A percentile compares a stretch with the other conserved stretches of the same genome.
These are phyloP conservation scores for Cetonia aurata DNA, from an alignment of 2,888 invertebrate species.

Conservation along the genomic window DNA sequence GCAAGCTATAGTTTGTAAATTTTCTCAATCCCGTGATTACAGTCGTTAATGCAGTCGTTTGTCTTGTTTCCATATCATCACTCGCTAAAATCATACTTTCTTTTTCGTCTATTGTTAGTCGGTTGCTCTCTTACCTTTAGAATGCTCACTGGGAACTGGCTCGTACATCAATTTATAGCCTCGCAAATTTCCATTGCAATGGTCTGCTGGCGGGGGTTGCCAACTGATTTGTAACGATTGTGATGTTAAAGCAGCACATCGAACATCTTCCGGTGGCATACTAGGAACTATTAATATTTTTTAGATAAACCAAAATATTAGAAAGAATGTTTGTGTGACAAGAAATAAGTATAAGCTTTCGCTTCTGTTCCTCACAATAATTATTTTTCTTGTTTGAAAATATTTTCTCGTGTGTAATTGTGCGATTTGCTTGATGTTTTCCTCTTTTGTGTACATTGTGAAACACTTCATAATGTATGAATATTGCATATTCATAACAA, in stretches of 20 bases:
- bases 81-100: conserved; percentile 62
- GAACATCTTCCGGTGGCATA: conserved; percentile 81
- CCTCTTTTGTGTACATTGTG: too few relatives aligned
- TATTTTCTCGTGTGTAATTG: too few relatives aligned
- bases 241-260: conserved; percentile 80
- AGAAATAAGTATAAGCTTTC: too few relatives aligned
- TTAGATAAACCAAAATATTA: conserved; percentile 5
- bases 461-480: too few relatives aligned
- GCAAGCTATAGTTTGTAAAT: conserved; percentile 85
- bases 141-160: conserved; percentile 73
- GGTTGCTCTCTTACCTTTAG: conserved; percentile 61
- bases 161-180: conserved; percentile 81
- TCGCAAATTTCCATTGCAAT: conserved; percentile 82
- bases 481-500: too few relatives aligned
- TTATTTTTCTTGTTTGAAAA: too few relatives aligned
- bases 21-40: conserved; percentile 79
- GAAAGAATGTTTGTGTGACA: conserved; percentile 7
- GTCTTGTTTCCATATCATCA: conserved; percentile 73
- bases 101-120: too few relatives aligned
- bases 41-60: conserved; percentile 77
- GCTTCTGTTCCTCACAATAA: too few relatives aligned
- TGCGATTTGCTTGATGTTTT: too few relatives aligned
- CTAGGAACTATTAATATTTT: conserved; percentile 75
- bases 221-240: conserved; percentile 84
- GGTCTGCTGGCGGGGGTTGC: conserved; percentile 81